Base-by-base conservation (phyloP, 2,888 invertebrate species). In the Yponomeuta evonymella region DNA sequence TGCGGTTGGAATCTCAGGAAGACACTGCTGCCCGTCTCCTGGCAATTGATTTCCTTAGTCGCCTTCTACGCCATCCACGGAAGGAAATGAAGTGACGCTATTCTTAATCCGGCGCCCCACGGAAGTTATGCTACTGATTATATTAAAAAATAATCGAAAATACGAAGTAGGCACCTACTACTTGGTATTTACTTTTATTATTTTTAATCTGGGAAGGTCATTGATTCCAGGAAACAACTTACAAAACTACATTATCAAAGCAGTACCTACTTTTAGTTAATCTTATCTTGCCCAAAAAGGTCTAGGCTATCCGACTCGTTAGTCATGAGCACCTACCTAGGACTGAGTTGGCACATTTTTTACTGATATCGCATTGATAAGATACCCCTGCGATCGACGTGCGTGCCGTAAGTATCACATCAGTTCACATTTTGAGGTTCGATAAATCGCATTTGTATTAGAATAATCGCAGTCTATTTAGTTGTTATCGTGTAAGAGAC, bases 341-440 rank as follows among this genome's bases (percentile, higher is more conserved):
- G 65, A 65, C 3, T 65, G 12, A 23, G 30, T 5, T 9, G 51
- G 15, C 12, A 58, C 51, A 58, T 0, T 58, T 58, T 67, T 67
- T 67, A 67, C 43, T 36, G 67, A n/a, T 67, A 67, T 67, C 67
- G 51, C 33, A 67, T 36, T 67, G 67, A 67, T 67, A 67, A 67
- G 67, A 67, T 67, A 58, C 5, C 51, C 43, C 51, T 1, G 51
- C 15, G 51, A 43, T 58, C 15, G 51, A 15, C 51, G 12, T 58
- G 51, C 51, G 12, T 15, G 15, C 43, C 43, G 33, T 33, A 2
- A 33, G 15, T 58, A 15, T 15, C 51, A 58, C 51, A 58, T 2
- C 51, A 58, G 51, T 58, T 58, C 51, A 15, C 51, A 58, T 4
- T 58, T 58, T 58, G 51, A 12, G 51, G 15, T 58, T 58, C 15